Evolutionary conservation across 2,113 vertebrate species (phyloP), one percentile per base, ranked within the genome.

Genomic region (Leptosomus discolor): DNA sequence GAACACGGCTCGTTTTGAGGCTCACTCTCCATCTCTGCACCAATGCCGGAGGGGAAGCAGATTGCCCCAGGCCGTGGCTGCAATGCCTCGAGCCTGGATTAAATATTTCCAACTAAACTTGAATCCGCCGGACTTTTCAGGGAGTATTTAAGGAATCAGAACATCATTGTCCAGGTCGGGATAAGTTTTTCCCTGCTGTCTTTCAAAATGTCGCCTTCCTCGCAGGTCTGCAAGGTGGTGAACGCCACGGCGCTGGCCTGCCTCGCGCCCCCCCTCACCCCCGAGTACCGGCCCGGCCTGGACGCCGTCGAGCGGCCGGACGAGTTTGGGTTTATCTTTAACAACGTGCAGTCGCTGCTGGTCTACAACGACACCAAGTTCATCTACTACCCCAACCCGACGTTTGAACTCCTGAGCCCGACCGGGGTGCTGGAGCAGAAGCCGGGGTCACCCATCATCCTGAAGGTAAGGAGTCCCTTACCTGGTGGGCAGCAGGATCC

Each of bases 331-430:
- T 99, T 99, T 71, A 98, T 99, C 98, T 99, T 99, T 92, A 99
- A 99, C 98, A 99, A 99, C 11, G 99, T 99, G 46, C 99, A 99
- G 94, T 98, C 99, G 22, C 98, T 99, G 94, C 98, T 99, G 74
- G 98, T 99, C 95, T 99, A 99, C 98, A 99, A 99, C 7, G 99
- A 99, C 98, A 99, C 99, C 95, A 99, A 99, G 98, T 99, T 99
- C 93, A 98, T 99, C 85, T 99, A 99, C 97, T 99, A 99, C 93
- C 99, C 99, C 37, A 99, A 99, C 97, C 99, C 99, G 1, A 99
- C 98, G 15, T 99, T 99, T 15, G 99, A 99, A 36, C 98, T 99
- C 5, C 98, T 99, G 75, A 99, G 99, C 97, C 94, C 98, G 4
- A 98, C 91, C 0, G 99, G 99, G 0, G 92, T 99, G 80, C 97